A percentile compares a stretch with the other conserved stretches of the same genome.
These are phyloP conservation scores for Steinernema hermaphroditum DNA, from an alignment of 2,888 invertebrate genomes.

Conservation along the genomic window DNA sequence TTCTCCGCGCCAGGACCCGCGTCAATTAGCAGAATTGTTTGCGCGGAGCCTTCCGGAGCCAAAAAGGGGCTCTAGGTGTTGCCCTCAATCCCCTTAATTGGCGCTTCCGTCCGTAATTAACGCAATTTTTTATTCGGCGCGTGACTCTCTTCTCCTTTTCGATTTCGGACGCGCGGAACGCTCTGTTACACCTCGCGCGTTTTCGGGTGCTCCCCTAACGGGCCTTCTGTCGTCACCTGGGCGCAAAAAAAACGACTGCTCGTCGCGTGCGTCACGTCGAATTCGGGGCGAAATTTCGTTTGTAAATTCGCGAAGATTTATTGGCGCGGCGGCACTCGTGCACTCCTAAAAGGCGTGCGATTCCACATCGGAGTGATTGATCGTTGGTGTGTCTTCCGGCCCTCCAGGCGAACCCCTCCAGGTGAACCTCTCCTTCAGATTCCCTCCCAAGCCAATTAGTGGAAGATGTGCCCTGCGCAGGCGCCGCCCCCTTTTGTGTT, in stretches of 20 bases:
- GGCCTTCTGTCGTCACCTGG: slow-evolving; percentile 16
- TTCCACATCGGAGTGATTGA: neutral
- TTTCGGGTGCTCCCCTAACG: neutral
- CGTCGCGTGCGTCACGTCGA: slow-evolving; percentile 10
- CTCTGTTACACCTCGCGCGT: slow-evolving; percentile 13
- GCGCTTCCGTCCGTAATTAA: slow-evolving; percentile 28
- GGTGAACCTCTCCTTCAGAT: neutral
- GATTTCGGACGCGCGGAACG: slow-evolving; percentile 23
- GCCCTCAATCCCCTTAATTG: slow-evolving; percentile 26
- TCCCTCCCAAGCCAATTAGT: slow-evolving; percentile 8
- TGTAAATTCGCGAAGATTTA: slow-evolving; percentile 27
- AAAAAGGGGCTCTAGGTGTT: neutral
- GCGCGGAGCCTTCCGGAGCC: neutral
- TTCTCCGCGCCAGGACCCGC: slow-evolving; percentile 24
- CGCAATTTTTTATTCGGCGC: slow-evolving; percentile 20
- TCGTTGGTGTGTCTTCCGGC: neutral
- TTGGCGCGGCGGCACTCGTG: neutral
- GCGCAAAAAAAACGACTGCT: slow-evolving; percentile 2
- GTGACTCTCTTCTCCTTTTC: neutral
- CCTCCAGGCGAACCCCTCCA: neutral
- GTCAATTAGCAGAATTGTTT: slow-evolving; percentile 24
- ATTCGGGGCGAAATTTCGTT: slow-evolving; percentile 17
- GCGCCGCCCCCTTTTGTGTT: slow-evolving; percentile 16
- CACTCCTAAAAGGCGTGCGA: slow-evolving; percentile 21
- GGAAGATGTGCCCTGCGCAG: neutral